phyloP scores from a whole-genome alignment of 2,113 vertebrate species.

The Ptychochromis oligacanthus region DNA sequence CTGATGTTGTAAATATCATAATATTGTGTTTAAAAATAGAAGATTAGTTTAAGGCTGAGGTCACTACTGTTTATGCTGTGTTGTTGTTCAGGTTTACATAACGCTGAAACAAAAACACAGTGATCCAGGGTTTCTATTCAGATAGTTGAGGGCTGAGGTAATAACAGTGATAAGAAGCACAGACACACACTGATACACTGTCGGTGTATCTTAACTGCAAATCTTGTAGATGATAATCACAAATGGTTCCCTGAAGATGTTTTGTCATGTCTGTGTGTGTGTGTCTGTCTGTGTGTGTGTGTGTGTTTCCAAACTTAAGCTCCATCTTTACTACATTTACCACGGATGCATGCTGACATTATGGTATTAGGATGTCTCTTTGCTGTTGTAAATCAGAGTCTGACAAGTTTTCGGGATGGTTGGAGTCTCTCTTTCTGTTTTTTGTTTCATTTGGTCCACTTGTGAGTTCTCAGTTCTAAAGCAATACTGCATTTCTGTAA shows the following conservation, averaged over 20 bases:
- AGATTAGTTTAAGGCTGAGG: neutral
- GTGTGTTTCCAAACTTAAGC: neutral
- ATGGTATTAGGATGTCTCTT: neutral
- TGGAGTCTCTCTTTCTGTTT: accelerated
- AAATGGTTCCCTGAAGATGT: neutral
- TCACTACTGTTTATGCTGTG: neutral
- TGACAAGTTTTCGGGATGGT: neutral
- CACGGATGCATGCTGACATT: neutral
- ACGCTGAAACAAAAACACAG: neutral
- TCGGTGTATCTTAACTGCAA: neutral
- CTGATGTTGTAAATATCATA: neutral
- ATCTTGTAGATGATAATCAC: neutral
- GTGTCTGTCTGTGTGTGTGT: too few species aligned
- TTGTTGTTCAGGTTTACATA: neutral
- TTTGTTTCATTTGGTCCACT: neutral
- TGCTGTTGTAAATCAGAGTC: neutral
- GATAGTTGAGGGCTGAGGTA: neutral
- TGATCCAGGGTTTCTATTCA: neutral
- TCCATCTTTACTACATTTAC: neutral
- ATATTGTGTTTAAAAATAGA: neutral
- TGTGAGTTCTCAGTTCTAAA: neutral
- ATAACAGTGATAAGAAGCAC: neutral
- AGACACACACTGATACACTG: neutral
- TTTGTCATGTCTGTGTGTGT: neutral
- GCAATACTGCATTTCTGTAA: neutral